phyloP scores from a whole-genome alignment of 1,140 invertebrate species.

The Philotrypesis tridentata region DNA sequence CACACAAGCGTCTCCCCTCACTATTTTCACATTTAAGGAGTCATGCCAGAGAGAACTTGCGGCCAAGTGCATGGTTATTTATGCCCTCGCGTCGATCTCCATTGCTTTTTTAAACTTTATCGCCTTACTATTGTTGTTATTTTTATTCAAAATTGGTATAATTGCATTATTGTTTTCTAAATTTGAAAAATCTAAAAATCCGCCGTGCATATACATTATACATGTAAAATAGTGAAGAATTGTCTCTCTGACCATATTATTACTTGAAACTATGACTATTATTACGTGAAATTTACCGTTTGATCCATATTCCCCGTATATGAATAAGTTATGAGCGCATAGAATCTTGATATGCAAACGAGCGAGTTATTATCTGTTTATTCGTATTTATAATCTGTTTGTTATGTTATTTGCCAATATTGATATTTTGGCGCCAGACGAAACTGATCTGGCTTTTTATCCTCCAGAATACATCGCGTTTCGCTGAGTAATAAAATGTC shows the following conservation, averaged over 20 bases:
- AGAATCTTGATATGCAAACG: too few species aligned
- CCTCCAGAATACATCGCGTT: conserved; percentile 10
- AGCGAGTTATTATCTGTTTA: too few species aligned
- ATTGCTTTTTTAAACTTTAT: not conserved
- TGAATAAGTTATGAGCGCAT: too few species aligned
- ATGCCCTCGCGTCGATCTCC: not conserved
- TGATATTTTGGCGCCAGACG: not conserved
- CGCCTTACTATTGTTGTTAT: not conserved
- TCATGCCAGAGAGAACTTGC: not conserved
- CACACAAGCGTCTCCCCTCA: not conserved
- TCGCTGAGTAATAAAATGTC: not conserved
- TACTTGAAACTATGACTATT: too few species aligned
- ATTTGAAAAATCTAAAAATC: too few species aligned
- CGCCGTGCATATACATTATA: not conserved
- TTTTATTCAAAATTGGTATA: not conserved
- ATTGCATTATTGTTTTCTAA: not conserved
- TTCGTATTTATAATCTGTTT: not conserved
- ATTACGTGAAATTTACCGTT: too few species aligned
- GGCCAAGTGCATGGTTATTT: conserved; percentile 1
- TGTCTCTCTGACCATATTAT: too few species aligned
- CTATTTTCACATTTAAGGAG: conserved; percentile 4
- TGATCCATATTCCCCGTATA: too few species aligned
- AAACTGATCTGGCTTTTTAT: conserved; percentile 8
- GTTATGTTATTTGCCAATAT: not conserved
- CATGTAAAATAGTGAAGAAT: too few species aligned